phyloP scores from a whole-genome alignment of 92 coral and sea anemone genomes.

The Scolanthus callimorphus region DNA sequence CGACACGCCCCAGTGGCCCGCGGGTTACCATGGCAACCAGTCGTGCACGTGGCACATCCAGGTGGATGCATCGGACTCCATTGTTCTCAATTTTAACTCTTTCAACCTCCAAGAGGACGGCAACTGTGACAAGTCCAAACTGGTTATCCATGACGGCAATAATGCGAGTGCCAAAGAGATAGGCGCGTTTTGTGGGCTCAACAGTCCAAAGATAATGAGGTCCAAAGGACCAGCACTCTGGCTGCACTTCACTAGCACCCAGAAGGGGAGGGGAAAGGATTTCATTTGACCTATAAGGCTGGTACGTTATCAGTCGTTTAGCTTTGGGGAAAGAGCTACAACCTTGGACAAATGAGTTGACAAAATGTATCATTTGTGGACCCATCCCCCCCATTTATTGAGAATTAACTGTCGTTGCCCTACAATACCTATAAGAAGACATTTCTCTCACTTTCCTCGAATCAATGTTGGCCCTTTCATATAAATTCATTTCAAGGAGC shows the following conservation, averaged over 20 bases:
- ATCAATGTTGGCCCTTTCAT: too few relatives aligned
- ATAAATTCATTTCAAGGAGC: too few relatives aligned
- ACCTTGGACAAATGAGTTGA: too few relatives aligned
- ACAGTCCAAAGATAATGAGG: slow-evolving; percentile 40
- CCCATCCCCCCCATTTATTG: too few relatives aligned
- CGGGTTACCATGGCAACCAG: slow-evolving; percentile 51
- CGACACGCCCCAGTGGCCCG: slow-evolving; percentile 79
- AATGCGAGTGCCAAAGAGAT: slow-evolving; percentile 31
- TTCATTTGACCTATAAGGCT: slow-evolving; percentile 54
- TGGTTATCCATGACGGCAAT: slow-evolving; percentile 55
- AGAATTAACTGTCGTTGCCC: too few relatives aligned
- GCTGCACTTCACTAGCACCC: slow-evolving; percentile 57
- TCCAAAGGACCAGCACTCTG: slow-evolving; percentile 43
- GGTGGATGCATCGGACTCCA: slow-evolving; percentile 41
- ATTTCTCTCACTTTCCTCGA: too few relatives aligned
- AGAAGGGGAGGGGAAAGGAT: slow-evolving; percentile 59
- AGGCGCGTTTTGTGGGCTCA: slow-evolving; percentile 68
- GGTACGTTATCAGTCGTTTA: too few relatives aligned
- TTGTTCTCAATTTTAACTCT: slow-evolving; percentile 53
- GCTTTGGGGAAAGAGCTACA: too few relatives aligned
- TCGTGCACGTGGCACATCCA: slow-evolving; percentile 58
- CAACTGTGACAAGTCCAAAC: slow-evolving; percentile 55
- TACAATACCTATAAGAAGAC: too few relatives aligned
- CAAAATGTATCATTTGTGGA: too few relatives aligned
- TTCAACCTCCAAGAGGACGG: slow-evolving; percentile 58